Evolutionary conservation across 2,888 invertebrate genomes (phyloP), one percentile per base, ranked within the genome.

Genomic region (Ptychoptera albimana): DNA sequence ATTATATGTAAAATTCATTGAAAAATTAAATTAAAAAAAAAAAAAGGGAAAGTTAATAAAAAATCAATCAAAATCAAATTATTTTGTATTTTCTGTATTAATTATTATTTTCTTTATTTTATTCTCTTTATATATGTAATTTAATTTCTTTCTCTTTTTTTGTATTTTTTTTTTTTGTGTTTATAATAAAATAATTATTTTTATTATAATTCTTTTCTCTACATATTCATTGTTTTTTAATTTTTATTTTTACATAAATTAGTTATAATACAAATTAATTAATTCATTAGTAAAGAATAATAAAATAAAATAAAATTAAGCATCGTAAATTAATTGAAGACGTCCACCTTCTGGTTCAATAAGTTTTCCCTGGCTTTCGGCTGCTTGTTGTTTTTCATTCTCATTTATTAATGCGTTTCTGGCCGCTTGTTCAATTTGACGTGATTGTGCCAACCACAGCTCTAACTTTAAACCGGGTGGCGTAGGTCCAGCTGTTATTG

Each of bases 381-480:
- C 30, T 10, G 40, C 11, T 42, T 42, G 42, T 34, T 34, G 23
- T 5, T 42, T 42, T 23, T 42, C 42, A n/a, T 29, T 16, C 8
- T 23, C 42, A n/a, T 34, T 30, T 6, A 42, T 35, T 8, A 63
- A 64, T 15, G 55, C 58, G 8, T 37, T 43, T 8, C 43, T 32
- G 7, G 52, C 58, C 9, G 59, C 54, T 15, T 32, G 29, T 37
- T 43, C 43, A 30, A 43, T 43, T 37, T 43, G 43, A 12, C 61
- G 62, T 32, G 65, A 66, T 43, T 58, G 61, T 8, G 56, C 58
- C 2, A 68, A 68, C 2, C 64, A 65, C 14, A 63, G 60, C 30
- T 68, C 70, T 31, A 66, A 63, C 10, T 62, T 63, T 32, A 70
- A 34, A 10, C 38, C 37, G 2, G 37, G 37, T 10, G 43, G 37